Evolutionary conservation across 2,888 invertebrate species (phyloP), one percentile per base, ranked within the genome.

Genomic region (Andrena fulva): DNA sequence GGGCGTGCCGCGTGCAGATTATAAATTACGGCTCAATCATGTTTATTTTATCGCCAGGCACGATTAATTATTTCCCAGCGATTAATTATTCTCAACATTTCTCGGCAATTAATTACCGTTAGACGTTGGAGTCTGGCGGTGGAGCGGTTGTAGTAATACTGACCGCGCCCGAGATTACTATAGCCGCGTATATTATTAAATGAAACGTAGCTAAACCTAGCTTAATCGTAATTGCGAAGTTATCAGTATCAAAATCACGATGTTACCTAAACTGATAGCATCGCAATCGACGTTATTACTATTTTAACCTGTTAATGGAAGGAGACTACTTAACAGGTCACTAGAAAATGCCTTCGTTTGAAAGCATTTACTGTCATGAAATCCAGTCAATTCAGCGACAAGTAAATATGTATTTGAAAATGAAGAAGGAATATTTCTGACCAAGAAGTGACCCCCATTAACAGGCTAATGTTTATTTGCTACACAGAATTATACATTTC

Each of bases 101-200:
- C 84, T 76, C 35, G 73, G 70, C n/a, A 81, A 86, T 86, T 86
- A 86, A 86, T 81, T 81, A 84, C 81, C 84, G 67, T 86, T 83
- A 84, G 70, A 78, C 52, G 52, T 52, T 71, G 35, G 31, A 29
- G 80, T 42, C 71, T 56, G 42, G 7, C 54, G 67, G 50, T 50
- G 27, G 35, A 56, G 52, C 20, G n/a, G 60, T 35, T 64, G 67
- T 50, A 29, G 81, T 85, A 72, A 67, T 81, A 85, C 71, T 77
- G 74, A 68, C 68, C 68, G 59, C 42, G 35, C 27, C n/a, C 42
- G 24, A 42, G 33, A 52, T 20, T 48, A 20, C 5, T 50, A 24
- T 50, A 66, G 24, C 33, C 27, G n/a, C 42, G 3, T 8, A 10
- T 27, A 64, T 10, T 54, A 10, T 35, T n/a, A 5, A 63, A 50